Evolutionary conservation across 2,113 vertebrate species (phyloP).

Genomic region (Pavo muticus): DNA sequence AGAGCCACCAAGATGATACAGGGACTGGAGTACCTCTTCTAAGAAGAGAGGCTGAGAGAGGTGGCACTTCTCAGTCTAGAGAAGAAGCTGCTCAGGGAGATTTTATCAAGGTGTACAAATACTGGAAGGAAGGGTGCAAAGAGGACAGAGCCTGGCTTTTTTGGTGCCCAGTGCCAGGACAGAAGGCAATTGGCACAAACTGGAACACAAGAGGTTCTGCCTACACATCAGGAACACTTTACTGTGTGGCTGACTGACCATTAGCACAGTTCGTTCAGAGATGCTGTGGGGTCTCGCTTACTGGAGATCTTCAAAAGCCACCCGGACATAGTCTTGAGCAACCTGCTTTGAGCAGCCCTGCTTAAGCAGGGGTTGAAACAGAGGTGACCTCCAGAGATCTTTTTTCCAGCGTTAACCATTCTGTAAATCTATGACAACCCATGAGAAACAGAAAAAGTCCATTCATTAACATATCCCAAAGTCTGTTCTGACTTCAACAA

Average conservation of each 20-base stretch:
- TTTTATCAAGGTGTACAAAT: background rate
- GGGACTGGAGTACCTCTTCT: background rate
- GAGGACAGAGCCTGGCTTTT: background rate
- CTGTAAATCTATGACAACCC: background rate
- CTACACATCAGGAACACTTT: background rate
- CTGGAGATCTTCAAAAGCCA: background rate
- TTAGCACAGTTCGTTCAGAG: background rate
- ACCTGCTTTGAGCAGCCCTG: background rate
- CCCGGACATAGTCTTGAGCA: background rate
- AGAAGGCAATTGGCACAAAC: background rate
- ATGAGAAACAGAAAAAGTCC: background rate
- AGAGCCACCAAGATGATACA: background rate
- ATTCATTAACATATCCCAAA: background rate
- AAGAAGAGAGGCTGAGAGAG: background rate
- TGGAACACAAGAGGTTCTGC: background rate
- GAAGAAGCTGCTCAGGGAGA: background rate
- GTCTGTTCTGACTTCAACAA: background rate
- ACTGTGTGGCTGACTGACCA: background rate
- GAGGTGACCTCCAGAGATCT: background rate
- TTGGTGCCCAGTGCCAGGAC: background rate
- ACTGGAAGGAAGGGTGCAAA: background rate
- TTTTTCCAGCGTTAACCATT: background rate
- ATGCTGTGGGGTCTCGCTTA: background rate
- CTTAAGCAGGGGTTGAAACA: background rate
- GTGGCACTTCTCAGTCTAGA: background rate